Evolutionary conservation across 2,797 vertebrate genomes (phyloP), one percentile per base, ranked within the genome.

Genomic region (Acomys russatus): DNA sequence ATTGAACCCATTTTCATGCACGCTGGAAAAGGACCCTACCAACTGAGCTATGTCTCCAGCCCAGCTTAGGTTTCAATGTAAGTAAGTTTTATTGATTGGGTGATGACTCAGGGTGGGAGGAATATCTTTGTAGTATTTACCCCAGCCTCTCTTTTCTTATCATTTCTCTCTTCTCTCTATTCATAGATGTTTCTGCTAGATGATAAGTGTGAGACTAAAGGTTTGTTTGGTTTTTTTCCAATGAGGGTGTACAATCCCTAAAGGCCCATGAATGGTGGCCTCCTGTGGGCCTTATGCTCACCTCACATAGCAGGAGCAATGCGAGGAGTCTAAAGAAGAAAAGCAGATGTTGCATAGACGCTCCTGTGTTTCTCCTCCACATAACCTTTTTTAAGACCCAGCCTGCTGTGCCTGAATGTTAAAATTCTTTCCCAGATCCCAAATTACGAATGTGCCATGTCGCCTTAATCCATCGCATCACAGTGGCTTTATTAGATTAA

Each of bases 401-500:
- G 91, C 79, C 97, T 85, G 1, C 97, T 10, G 96, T 93, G 95
- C 96, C 96, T 54, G 95, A 93, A 98, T 64, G 97, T 98, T 98
- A 98, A 98, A 97, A 96, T 98, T 98, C 97, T 98, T 98, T 98
- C 96, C 98, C 97, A 98, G 98, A 97, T 97, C 97, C 97, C 98
- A 98, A 98, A 98, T 98, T 98, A 98, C 90, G 97, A 98, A 97
- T 98, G 98, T 95, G 97, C 98, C 98, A 94, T 96, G 96, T 98
- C 98, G 98, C 98, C 98, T 98, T 98, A 98, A 98, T 98, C 98
- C 98, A 97, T 98, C 97, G 71, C 84, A 14, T 96, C 95, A 97
- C 97, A 97, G 97, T 98, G 97, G 98, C 98, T 98, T 98, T 98
- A 98, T 98, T 98, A 98, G 98, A 98, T 98, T 98, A 98, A 98